A percentile compares a stretch with the other conserved stretches of the same genome.
Conservation (phyloP, 64 coral and sea anemone species). For the Actinia equina region DNA sequence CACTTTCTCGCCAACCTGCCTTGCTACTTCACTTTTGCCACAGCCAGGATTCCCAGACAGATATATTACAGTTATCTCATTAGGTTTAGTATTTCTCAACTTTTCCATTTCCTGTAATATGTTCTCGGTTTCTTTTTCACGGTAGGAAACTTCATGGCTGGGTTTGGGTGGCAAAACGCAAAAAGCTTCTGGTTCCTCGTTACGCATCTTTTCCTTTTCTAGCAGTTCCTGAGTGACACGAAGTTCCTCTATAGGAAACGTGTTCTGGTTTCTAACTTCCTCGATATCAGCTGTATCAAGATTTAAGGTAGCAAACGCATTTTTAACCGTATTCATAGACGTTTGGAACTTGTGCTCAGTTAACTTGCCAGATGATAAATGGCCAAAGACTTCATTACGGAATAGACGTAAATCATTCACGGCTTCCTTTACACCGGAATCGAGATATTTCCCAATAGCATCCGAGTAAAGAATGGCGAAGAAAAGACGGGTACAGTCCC, state of each 20-base stretch:
- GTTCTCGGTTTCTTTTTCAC: background rate
- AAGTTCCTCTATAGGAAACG: constrained; percentile 2
- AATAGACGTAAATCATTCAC: constrained; percentile 20
- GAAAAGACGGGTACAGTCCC: constrained; percentile 38
- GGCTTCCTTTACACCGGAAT: background rate
- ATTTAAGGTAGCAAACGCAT: background rate
- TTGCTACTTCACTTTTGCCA: constrained; percentile 6
- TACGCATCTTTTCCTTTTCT: background rate
- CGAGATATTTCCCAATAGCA: background rate
- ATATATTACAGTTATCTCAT: background rate
- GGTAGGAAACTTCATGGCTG: background rate
- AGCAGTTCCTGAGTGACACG: background rate
- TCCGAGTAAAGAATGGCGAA: constrained; percentile 31
- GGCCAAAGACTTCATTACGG: constrained; percentile 19
- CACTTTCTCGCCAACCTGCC: background rate
- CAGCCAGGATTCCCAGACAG: constrained; percentile 18
- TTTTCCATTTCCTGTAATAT: background rate
- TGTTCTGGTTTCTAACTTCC: constrained; percentile 18
- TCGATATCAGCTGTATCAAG: constrained; percentile 5
- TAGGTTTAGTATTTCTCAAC: background rate
- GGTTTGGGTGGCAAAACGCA: constrained; percentile 2
- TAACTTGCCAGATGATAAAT: background rate
- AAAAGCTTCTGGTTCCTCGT: background rate
- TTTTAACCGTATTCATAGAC: background rate
- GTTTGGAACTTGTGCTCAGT: background rate